Base-by-base conservation (phyloP, 1,140 invertebrate genomes). In the Armadillidium nasatum region DNA sequence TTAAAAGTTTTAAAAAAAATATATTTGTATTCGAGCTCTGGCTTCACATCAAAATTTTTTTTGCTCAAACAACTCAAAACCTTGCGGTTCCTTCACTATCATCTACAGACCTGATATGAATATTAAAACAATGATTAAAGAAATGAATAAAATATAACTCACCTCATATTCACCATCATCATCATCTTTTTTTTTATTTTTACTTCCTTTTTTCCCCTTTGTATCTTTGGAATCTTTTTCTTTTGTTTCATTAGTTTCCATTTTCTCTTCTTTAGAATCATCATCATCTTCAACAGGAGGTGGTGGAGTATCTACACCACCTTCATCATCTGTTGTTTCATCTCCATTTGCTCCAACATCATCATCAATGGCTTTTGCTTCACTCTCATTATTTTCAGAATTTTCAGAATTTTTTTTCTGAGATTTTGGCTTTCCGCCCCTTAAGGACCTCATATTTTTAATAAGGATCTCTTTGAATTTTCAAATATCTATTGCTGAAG, bases 281-380 rank as follows among this genome's bases (percentile, higher is more conserved):
- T 78, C 73, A 7, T 76, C 75, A 10, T 72, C 71, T 9, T 78
- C 68, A 7, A 13, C 11, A 15, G 60, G 73, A 6, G 77, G 77
- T 15, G 77, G 77, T 9, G 77, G 77, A 22, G 77, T 78, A 71
- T 78, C 77, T n/a, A 78, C 77, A 11, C 77, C 77, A 54, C 77
- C 77, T 19, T 78, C 77, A 44, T 78, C 77, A 44, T 78, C 77
- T 13, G 77, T 78, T 10, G 77, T 78, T 44, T 78, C 77, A 15
- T 78, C 77, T 0, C 73, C 73, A 50, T 78, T 73, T 1, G 77
- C 73, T 11, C 77, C 77, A 10, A 78, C 77, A 54, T 78, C 77
- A 33, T 75, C 76, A 50, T 78, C 74, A 43, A 71, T 60, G 11
- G 19, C 46, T 0, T 72, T 44, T 6, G 43, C 10, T 9, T 68